Evolutionary conservation across 2,113 vertebrate species (phyloP).

Genomic region (Syngnathoides biaculeatus): DNA sequence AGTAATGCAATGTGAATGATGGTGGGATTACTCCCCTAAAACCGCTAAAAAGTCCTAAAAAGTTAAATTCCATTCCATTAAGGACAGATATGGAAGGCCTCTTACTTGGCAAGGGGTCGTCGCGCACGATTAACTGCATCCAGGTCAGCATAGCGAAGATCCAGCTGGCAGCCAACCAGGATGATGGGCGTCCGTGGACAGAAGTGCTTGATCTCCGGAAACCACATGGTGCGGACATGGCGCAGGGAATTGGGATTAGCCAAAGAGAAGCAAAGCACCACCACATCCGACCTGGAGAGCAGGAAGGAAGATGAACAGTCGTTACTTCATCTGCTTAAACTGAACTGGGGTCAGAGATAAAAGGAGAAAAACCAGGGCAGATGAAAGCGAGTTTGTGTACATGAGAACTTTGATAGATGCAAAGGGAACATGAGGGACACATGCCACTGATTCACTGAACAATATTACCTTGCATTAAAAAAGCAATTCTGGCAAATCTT

Average conservation of each 20-base stretch:
- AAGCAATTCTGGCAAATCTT: neutral
- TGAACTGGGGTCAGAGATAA: constrained; percentile 4
- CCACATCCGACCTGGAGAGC: constrained; percentile 80
- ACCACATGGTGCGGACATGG: constrained; percentile 90
- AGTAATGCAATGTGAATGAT: neutral
- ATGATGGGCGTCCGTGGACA: constrained; percentile 88
- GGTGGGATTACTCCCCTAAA: constrained; percentile 3
- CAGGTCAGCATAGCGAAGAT: constrained; percentile 89
- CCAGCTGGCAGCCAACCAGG: constrained; percentile 90
- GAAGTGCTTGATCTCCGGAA: constrained; percentile 91
- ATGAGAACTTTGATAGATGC: constrained; percentile 11
- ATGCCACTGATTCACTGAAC: constrained; percentile 26
- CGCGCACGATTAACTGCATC: constrained; percentile 88
- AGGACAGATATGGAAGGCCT: constrained; percentile 17
- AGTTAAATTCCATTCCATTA: constrained; percentile 13
- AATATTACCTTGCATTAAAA: constrained; percentile 42
- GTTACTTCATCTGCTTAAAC: neutral
- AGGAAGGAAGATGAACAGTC: neutral
- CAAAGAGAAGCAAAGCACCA: constrained; percentile 86
- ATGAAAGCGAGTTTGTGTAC: constrained; percentile 10
- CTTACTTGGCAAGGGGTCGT: constrained; percentile 85
- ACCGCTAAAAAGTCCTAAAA: constrained; percentile 4
- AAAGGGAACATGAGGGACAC: constrained; percentile 9
- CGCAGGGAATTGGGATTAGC: constrained; percentile 88
- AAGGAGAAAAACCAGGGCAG: neutral